Evolutionary conservation across 1,140 invertebrate species (phyloP).

Genomic region (Matsumurasca onukii): DNA sequence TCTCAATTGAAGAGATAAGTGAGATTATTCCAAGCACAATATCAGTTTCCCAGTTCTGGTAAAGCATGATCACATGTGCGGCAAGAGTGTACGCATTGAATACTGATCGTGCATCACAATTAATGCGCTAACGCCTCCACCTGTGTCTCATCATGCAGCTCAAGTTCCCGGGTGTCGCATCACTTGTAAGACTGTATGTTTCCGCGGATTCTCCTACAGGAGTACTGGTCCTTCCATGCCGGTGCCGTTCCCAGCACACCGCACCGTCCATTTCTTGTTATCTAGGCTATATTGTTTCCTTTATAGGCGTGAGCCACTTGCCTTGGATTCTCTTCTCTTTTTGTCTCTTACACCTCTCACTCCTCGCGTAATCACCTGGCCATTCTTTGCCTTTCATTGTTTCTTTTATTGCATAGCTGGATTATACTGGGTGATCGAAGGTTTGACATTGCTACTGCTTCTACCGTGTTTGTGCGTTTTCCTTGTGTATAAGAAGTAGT

Average conservation of each 20-base stretch:
- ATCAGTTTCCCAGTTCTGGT: no score
- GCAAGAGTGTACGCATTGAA: no score
- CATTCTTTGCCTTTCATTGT: neutral
- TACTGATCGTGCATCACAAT: no score
- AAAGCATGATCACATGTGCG: no score
- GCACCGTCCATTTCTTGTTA: neutral
- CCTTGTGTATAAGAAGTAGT: no score
- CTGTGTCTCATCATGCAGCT: no score
- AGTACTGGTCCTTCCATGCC: neutral
- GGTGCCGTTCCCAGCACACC: neutral
- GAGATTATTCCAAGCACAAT: no score
- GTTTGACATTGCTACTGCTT: no score
- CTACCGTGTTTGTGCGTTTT: no score
- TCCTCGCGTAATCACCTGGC: neutral
- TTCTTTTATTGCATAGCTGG: neutral
- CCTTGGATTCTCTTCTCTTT: slow-evolving; percentile 19
- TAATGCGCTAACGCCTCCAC: no score
- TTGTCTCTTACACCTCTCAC: slow-evolving; percentile 1
- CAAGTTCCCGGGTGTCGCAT: no score
- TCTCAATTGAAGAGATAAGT: no score
- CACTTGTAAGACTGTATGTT: slow-evolving; percentile 4
- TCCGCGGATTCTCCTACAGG: neutral
- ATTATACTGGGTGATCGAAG: neutral
- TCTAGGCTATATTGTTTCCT: slow-evolving; percentile 20
- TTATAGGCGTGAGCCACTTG: slow-evolving; percentile 10